These are phyloP conservation scores for Anthopleura sola DNA, from an alignment of 64 coral and sea anemone genomes.

Conservation along the genomic window DNA sequence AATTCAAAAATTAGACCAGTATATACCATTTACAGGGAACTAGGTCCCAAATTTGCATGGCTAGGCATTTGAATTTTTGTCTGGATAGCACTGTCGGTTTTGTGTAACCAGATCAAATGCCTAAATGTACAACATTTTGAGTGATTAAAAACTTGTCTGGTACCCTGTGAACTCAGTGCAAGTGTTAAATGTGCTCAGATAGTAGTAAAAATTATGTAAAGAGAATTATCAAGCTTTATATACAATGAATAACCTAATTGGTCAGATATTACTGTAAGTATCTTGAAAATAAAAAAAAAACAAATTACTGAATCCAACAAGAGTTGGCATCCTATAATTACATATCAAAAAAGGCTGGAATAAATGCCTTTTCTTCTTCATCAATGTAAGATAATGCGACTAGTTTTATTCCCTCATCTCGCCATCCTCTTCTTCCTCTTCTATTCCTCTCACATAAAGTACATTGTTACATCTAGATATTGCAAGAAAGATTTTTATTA, in stretches of 20 bases:
- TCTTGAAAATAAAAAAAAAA: background rate
- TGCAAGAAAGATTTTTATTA: background rate
- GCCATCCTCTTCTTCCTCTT: constrained; percentile 98
- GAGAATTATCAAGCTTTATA: background rate
- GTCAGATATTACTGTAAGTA: background rate
- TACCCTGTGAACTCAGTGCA: too few species aligned
- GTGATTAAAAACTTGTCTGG: too few species aligned
- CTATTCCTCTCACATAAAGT: constrained; percentile 85
- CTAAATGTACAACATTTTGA: too few species aligned
- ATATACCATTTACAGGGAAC: too few species aligned
- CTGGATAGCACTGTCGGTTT: too few species aligned
- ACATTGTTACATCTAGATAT: constrained; percentile 94
- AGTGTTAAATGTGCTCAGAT: too few species aligned
- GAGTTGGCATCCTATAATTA: background rate
- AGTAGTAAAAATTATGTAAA: background rate
- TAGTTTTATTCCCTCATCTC: constrained; percentile 86
- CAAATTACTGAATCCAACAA: background rate
- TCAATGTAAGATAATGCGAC: background rate
- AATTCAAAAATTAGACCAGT: too few species aligned
- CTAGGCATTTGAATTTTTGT: too few species aligned
- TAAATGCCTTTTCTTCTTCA: too few species aligned
- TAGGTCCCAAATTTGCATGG: too few species aligned
- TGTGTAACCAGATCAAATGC: too few species aligned
- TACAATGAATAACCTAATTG: background rate
- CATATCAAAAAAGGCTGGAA: background rate